These are phyloP conservation scores for Cassiopea xamachana DNA, from an alignment of 30 jellyfish, hydroid and myxozoan species.

Conservation along the genomic window DNA sequence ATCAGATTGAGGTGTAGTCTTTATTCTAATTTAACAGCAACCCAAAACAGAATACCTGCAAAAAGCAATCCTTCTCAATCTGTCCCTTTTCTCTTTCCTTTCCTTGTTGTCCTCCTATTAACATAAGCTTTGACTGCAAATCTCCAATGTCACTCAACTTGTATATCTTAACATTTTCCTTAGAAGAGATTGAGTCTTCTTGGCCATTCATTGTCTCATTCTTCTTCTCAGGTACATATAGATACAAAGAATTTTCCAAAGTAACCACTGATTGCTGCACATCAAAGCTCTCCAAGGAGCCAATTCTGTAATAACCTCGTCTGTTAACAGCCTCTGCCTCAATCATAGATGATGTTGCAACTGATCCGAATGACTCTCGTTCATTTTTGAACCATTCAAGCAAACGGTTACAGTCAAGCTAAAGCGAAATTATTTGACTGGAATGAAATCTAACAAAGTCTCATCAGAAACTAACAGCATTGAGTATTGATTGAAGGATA, in stretches of 20 bases:
- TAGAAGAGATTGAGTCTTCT: conserved; percentile 3
- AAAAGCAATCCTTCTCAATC: conserved; percentile 67
- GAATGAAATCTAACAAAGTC: not conserved
- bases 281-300: conserved; percentile 23
- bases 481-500: no score
- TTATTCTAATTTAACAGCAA: no score
- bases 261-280: conserved; percentile 18
- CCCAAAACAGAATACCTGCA: conserved; percentile 35
- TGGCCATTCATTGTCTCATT: not conserved
- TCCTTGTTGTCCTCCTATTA: conserved; percentile 70
- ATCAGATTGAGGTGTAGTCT: no score
- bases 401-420: conserved; percentile 66
- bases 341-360: conserved; percentile 72
- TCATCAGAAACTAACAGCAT: no score
- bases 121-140: conserved; percentile 76
- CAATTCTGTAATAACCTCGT: conserved; percentile 69
- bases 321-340: conserved; percentile 80
- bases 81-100: conserved; percentile 49
- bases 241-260: conserved; percentile 16
- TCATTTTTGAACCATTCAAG: conserved; percentile 83
- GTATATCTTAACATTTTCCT: conserved; percentile 30
- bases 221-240: conserved; percentile 45
- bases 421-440: not conserved
- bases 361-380: conserved; percentile 78
- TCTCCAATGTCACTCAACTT: conserved; percentile 65